Percentiles rank a stretch among this genome's conserved stretches.
Conservation (phyloP, 92 coral and sea anemone species). For the Epizoanthus illoricatus region DNA sequence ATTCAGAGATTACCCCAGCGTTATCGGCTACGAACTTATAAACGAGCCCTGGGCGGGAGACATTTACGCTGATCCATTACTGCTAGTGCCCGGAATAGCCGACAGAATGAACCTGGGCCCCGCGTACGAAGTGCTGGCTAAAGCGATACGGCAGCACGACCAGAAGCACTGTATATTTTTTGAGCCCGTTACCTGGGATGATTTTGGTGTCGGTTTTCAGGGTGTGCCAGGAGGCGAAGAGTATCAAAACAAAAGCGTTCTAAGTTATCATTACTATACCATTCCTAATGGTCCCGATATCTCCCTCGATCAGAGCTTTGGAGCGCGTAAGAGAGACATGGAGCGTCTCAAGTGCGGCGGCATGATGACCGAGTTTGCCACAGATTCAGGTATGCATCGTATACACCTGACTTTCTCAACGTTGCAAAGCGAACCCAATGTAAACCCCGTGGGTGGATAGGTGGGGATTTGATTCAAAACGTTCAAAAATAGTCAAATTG, state of each 20-base stretch:
- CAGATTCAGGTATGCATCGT: constrained; percentile 19
- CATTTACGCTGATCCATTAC: constrained; percentile 78
- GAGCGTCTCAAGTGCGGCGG: constrained; percentile 84
- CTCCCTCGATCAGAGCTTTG: constrained; percentile 65
- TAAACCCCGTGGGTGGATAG: no score
- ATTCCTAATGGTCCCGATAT: constrained; percentile 62
- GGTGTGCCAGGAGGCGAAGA: constrained; percentile 86
- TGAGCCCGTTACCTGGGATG: constrained; percentile 97
- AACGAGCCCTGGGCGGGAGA: constrained; percentile 98
- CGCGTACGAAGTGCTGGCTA: constrained; percentile 82
- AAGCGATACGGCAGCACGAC: constrained; percentile 84
- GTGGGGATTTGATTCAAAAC: no score
- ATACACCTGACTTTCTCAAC: no score
- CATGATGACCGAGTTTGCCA: constrained; percentile 86
- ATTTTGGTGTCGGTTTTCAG: constrained; percentile 88
- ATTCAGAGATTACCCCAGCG: constrained; percentile 72
- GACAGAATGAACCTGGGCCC: constrained; percentile 86
- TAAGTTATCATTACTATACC: constrained; percentile 88
- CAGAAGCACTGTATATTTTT: constrained; percentile 86
- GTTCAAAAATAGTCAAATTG: no score
- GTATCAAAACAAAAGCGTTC: constrained; percentile 85
- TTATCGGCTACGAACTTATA: constrained; percentile 91
- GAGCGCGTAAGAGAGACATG: constrained; percentile 64
- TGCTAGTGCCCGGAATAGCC: constrained; percentile 80
- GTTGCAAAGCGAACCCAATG: no score